Conservation (phyloP, 2,888 invertebrate species). For the Danaus chrysippus region DNA sequence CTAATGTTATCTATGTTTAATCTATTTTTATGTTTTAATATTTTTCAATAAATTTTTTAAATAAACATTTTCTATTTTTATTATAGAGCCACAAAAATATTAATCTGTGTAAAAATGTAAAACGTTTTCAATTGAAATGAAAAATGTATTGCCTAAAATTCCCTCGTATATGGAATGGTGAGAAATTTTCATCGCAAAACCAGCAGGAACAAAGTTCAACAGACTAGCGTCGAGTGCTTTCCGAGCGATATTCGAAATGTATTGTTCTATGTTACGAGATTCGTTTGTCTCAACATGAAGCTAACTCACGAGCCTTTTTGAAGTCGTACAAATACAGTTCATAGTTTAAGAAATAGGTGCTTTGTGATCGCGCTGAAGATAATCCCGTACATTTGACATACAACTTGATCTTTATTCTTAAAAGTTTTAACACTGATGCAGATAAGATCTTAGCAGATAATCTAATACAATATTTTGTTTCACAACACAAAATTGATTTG, state of each 20-base stretch:
- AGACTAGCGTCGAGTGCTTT: neutral
- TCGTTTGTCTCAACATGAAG: conserved; percentile 2
- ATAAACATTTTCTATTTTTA: neutral
- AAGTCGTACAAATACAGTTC: neutral
- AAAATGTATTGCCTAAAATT: neutral
- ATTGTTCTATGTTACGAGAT: conserved; percentile 6
- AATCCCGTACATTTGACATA: no score
- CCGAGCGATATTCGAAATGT: conserved; percentile 5
- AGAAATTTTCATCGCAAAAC: conserved; percentile 1
- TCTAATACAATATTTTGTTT: no score
- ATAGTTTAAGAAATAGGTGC: no score
- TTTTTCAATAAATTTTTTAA: conserved; percentile 2
- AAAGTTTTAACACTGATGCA: no score
- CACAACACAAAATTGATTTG: no score
- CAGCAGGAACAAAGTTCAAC: conserved; percentile 1
- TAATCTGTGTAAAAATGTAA: neutral
- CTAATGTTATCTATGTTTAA: conserved; percentile 27
- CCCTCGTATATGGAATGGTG: neutral
- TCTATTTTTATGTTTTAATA: neutral
- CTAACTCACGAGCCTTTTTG: neutral
- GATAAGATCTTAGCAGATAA: no score
- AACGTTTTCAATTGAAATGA: neutral
- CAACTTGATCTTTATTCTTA: no score
- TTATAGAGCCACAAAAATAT: neutral
- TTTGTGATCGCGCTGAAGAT: no score